A percentile compares a stretch with the other conserved stretches of the same genome.
phyloP scores from a whole-genome alignment of 2,888 invertebrate species.

The Hypomecis atomaria region DNA sequence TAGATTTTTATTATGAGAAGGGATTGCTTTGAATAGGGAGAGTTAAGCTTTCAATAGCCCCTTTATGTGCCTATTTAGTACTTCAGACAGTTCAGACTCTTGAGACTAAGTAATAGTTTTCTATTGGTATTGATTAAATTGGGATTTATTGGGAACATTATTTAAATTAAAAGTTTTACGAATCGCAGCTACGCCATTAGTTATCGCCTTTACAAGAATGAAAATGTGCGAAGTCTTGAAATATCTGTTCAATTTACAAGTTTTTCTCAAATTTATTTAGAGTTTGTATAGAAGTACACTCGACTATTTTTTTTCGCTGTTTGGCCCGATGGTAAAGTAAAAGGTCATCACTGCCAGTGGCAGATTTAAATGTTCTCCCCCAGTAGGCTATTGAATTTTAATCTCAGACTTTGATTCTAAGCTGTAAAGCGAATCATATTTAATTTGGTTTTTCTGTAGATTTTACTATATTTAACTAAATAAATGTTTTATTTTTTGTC shows the following conservation, averaged over 20 bases:
- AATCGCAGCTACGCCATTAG: slow-evolving; percentile 11
- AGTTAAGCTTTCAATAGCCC: slow-evolving; percentile 8
- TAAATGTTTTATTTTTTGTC: no score
- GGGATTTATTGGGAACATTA: slow-evolving; percentile 14
- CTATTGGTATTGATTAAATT: slow-evolving; percentile 17
- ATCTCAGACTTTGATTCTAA: no score
- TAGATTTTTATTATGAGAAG: not conserved
- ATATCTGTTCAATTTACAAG: not conserved
- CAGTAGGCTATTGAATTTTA: no score
- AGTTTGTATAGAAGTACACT: no score
- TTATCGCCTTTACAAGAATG: slow-evolving; percentile 8
- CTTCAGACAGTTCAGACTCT: slow-evolving; percentile 8
- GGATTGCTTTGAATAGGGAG: slow-evolving; percentile 1
- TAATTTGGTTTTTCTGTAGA: no score
- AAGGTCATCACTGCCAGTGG: no score
- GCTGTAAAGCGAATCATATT: no score
- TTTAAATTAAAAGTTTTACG: slow-evolving; percentile 17
- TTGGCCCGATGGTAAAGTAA: no score
- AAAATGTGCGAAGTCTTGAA: not conserved
- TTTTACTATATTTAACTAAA: no score
- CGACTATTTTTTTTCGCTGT: no score
- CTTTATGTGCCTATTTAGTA: slow-evolving; percentile 5
- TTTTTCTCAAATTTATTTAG: not conserved
- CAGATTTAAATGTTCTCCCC: no score
- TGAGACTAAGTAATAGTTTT: slow-evolving; percentile 15